phyloP scores from a whole-genome alignment of 2,888 invertebrate genomes.

The Ichneumoninae sp. region DNA sequence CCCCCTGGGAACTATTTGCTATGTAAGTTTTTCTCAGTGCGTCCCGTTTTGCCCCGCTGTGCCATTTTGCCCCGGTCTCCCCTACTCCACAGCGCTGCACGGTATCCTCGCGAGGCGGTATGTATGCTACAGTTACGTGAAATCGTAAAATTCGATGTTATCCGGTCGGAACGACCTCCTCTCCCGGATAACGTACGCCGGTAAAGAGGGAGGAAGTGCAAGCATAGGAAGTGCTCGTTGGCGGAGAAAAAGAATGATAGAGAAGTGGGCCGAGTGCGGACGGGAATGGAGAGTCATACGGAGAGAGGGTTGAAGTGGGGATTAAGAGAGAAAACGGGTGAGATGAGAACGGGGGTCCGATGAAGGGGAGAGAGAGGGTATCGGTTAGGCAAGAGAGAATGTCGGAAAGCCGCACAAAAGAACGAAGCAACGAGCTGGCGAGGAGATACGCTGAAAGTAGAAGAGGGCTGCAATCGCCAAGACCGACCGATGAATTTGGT shows the following conservation, averaged over 20 bases:
- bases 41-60: no score
- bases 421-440: conserved; percentile 15
- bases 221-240: conserved; percentile 16
- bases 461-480: conserved; percentile 7
- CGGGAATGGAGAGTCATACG: neutral
- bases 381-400: conserved; percentile 17
- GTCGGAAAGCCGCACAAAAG: conserved; percentile 6
- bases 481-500: conserved; percentile 27
- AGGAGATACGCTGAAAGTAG: conserved; percentile 5
- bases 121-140: conserved; percentile 39
- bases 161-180: conserved; percentile 53
- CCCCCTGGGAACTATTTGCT: no score
- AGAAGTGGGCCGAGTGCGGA: neutral
- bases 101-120: conserved; percentile 1
- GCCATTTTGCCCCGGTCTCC: no score
- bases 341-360: conserved; percentile 23
- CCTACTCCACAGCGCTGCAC: neutral
- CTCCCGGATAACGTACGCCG: conserved; percentile 39
- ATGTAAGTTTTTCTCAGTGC: no score
- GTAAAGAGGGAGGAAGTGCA: neutral
- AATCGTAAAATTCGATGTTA: conserved; percentile 58
- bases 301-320: conserved; percentile 28
- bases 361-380: neutral
- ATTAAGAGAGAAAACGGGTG: conserved; percentile 36
- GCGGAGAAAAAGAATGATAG: conserved; percentile 5